phyloP scores from a whole-genome alignment of 2,797 vertebrate species.

The Pantherophis vulpinus region DNA sequence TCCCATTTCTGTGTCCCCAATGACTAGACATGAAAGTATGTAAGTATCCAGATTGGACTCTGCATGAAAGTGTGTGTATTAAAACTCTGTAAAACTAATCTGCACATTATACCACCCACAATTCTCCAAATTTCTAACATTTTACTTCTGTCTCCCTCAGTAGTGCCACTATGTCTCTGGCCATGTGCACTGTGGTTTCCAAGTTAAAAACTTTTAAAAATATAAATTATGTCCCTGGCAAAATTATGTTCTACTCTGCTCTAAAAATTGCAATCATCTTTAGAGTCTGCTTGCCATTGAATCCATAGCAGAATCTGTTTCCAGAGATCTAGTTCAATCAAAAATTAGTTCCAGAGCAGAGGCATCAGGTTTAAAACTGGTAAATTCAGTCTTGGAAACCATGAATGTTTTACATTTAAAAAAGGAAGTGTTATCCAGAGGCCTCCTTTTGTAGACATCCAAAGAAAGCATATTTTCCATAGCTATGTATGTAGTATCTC shows the following conservation, averaged over 20 bases:
- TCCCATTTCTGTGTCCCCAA: neutral
- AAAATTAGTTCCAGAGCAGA: constrained; percentile 1
- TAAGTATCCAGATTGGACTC: too few relatives aligned
- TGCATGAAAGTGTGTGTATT: neutral
- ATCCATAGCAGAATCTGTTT: neutral
- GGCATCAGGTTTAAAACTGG: neutral
- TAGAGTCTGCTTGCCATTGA: neutral
- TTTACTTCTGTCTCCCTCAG: neutral
- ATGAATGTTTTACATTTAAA: neutral
- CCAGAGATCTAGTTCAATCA: neutral
- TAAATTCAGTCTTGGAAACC: neutral
- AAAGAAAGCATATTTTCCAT: neutral
- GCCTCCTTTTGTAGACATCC: neutral
- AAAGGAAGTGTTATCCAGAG: neutral
- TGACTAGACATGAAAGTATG: neutral
- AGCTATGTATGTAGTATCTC: neutral
- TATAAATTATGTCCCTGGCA: neutral
- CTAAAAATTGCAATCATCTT: neutral
- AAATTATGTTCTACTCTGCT: neutral
- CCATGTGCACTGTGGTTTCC: neutral
- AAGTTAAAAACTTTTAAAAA: neutral
- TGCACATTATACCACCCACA: neutral
- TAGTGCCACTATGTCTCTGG: neutral
- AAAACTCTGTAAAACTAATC: neutral
- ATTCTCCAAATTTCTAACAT: neutral